Conservation (phyloP, 2,113 vertebrate genomes). For the Forbesichthys papilliferus region DNA sequence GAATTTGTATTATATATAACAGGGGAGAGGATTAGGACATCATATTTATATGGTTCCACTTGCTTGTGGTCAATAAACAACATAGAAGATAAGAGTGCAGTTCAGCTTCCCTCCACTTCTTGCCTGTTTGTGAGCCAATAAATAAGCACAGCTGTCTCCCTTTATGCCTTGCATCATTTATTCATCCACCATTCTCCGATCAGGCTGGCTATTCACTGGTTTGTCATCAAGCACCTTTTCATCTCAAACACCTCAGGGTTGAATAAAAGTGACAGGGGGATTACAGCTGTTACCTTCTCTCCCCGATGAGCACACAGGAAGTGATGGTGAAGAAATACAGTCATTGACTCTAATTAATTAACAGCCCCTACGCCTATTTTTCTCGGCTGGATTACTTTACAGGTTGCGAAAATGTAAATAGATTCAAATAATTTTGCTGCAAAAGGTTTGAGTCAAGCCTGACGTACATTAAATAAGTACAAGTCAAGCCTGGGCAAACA, state of each 20-base stretch:
- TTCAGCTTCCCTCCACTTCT: no score
- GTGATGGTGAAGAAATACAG: slow-evolving; percentile 26
- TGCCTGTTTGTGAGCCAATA: neutral
- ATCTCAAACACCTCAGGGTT: slow-evolving; percentile 44
- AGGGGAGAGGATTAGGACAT: no score
- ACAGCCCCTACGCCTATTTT: neutral
- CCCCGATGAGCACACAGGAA: slow-evolving; percentile 20
- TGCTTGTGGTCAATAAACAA: no score
- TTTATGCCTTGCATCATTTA: slow-evolving; percentile 58
- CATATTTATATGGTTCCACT: no score
- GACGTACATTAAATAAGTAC: no score
- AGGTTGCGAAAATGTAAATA: neutral
- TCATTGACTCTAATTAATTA: slow-evolving; percentile 19
- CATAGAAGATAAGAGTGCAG: no score
- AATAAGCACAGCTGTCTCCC: slow-evolving; percentile 31
- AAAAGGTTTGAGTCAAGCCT: neutral
- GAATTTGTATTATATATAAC: no score
- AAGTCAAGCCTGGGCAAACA: no score
- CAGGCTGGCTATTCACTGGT: slow-evolving; percentile 31
- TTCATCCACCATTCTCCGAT: slow-evolving; percentile 68
- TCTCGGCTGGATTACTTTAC: neutral
- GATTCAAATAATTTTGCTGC: neutral
- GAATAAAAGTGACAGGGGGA: slow-evolving; percentile 28
- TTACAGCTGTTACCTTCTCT: slow-evolving; percentile 29
- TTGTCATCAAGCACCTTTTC: slow-evolving; percentile 35